These are phyloP conservation scores for Polyommatus icarus DNA, from an alignment of 2,888 invertebrate species.

Conservation along the genomic window DNA sequence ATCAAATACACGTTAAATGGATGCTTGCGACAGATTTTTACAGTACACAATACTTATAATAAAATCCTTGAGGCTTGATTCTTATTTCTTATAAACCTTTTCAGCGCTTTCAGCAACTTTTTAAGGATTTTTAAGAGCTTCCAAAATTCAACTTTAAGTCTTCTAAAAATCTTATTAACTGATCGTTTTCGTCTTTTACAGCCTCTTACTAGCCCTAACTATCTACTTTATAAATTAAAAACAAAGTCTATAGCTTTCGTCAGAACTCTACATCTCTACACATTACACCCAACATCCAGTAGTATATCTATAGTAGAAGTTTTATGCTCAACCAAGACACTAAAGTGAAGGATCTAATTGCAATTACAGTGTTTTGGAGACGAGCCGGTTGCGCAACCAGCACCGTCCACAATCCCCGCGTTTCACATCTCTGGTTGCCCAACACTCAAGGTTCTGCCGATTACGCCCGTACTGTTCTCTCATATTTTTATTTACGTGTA, in stretches of 20 bases:
- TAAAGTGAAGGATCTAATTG: neutral
- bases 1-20: neutral
- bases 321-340: neutral
- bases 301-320: no score
- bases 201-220: no score
- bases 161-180: no score
- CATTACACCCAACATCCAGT: no score
- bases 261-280: no score
- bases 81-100: no score
- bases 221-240: no score
- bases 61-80: neutral
- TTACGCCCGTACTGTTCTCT: neutral
- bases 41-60: neutral
- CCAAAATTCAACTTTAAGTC: no score
- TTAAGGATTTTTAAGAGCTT: no score
- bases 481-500: neutral
- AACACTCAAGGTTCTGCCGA: neutral
- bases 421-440: neutral
- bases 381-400: neutral
- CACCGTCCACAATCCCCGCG: neutral
- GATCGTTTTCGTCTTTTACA: no score
- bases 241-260: no score
- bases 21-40: neutral
- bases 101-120: no score
- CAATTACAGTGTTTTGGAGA: neutral